A percentile compares a stretch with the other conserved stretches of the same genome.
phyloP scores from a whole-genome alignment of 2,113 vertebrate genomes.

The Charadrius vociferus region DNA sequence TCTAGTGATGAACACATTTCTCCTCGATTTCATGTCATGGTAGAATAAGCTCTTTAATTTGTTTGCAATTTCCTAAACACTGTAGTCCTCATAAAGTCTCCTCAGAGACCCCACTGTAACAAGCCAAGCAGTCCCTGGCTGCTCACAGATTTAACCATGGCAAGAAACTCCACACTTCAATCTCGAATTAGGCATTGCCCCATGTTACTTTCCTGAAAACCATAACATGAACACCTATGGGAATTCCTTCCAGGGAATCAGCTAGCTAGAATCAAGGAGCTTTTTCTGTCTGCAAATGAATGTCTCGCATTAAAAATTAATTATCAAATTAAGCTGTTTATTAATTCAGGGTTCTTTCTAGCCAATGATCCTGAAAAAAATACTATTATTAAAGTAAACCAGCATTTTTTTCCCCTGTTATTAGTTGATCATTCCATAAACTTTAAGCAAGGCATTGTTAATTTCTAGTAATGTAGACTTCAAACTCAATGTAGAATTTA shows the following conservation, averaged over 20 bases:
- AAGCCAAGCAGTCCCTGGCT: background rate
- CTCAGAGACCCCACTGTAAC: background rate
- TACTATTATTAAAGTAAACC: background rate
- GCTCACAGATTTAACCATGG: background rate
- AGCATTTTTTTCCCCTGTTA: background rate
- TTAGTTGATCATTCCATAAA: background rate
- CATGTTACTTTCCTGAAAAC: background rate
- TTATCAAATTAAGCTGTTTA: background rate
- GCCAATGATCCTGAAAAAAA: background rate
- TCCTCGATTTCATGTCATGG: background rate
- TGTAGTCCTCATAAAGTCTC: background rate
- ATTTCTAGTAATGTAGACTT: background rate
- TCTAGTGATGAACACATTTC: background rate
- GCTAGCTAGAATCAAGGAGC: background rate
- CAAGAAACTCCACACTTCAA: background rate
- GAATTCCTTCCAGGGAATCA: background rate
- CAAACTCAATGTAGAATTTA: background rate
- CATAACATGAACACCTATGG: accelerated
- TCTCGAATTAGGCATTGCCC: background rate
- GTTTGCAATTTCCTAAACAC: background rate
- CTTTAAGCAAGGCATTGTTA: background rate
- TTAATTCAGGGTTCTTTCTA: background rate
- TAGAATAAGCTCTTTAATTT: background rate
- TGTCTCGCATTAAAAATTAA: background rate
- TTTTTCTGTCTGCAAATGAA: background rate